Conservation (phyloP, 2,113 vertebrate genomes). For the Craseonycteris thonglongyai region DNA sequence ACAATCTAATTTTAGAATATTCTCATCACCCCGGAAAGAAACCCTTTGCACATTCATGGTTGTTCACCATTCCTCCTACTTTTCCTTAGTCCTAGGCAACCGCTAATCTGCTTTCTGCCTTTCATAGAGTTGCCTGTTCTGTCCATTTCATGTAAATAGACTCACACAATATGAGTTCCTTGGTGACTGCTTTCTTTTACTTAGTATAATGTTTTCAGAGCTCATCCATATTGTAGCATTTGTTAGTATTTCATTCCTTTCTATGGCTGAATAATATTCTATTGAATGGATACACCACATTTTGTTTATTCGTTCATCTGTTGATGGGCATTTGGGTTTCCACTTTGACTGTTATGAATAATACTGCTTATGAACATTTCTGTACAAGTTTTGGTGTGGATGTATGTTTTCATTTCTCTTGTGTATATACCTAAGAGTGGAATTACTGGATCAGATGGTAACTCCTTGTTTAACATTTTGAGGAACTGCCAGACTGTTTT, state of each 20-base stretch:
- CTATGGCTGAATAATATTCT: neutral
- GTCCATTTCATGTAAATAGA: neutral
- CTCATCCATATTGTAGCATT: neutral
- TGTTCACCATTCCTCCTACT: neutral
- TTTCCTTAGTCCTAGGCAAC: neutral
- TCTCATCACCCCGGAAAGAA: neutral
- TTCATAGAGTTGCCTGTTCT: neutral
- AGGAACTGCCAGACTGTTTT: neutral
- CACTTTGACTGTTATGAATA: neutral
- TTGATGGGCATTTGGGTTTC: neutral
- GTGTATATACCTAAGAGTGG: neutral
- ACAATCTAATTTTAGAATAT: slow-evolving; percentile 25
- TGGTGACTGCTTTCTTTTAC: neutral
- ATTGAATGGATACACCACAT: neutral
- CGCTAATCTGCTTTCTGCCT: neutral
- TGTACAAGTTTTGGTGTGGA: neutral
- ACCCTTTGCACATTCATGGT: neutral
- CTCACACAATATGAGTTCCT: neutral
- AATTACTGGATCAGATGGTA: neutral
- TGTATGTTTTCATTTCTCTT: neutral
- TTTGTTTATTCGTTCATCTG: neutral
- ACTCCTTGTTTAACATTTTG: neutral
- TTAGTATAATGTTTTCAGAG: neutral
- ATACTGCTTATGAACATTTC: neutral
- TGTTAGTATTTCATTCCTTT: neutral